phyloP scores from a whole-genome alignment of 2,888 invertebrate species.

The Nemotelus pantherinus region DNA sequence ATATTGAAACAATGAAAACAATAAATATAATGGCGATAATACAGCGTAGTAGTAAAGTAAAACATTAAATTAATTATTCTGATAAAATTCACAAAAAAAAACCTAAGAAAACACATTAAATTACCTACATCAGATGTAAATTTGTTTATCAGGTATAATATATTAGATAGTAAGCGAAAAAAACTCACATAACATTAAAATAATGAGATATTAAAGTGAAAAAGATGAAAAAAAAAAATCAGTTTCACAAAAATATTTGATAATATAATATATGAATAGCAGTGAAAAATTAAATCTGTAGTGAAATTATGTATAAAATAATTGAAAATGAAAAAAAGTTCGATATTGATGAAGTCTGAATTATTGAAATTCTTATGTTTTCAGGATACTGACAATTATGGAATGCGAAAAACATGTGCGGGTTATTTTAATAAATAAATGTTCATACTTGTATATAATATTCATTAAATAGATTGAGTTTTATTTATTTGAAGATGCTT shows the following conservation, averaged over 20 bases:
- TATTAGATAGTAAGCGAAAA: neutral
- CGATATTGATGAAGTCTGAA: neutral
- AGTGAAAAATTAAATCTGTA: too few relatives aligned
- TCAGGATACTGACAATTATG: neutral
- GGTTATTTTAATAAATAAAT: constrained; percentile 39
- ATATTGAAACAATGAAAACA: too few relatives aligned
- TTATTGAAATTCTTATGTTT: neutral
- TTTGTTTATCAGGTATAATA: neutral
- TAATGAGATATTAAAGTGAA: too few relatives aligned
- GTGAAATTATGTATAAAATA: neutral
- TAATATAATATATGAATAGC: too few relatives aligned
- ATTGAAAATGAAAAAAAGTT: neutral
- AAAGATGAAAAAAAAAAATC: too few relatives aligned
- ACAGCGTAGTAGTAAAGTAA: too few relatives aligned
- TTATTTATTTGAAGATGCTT: neutral
- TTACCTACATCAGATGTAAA: neutral
- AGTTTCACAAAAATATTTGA: too few relatives aligned
- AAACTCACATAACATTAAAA: neutral
- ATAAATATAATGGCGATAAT: too few relatives aligned
- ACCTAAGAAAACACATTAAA: neutral
- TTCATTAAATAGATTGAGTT: neutral
- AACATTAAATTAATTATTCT: too few relatives aligned
- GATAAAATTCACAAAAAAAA: too few relatives aligned
- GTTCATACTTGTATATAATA: constrained; percentile 42
- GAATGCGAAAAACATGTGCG: neutral